A percentile compares a stretch with the other conserved stretches of the same genome.
These are phyloP conservation scores for Onychostoma macrolepis DNA, from an alignment of 2,113 vertebrate species.

Conservation along the genomic window DNA sequence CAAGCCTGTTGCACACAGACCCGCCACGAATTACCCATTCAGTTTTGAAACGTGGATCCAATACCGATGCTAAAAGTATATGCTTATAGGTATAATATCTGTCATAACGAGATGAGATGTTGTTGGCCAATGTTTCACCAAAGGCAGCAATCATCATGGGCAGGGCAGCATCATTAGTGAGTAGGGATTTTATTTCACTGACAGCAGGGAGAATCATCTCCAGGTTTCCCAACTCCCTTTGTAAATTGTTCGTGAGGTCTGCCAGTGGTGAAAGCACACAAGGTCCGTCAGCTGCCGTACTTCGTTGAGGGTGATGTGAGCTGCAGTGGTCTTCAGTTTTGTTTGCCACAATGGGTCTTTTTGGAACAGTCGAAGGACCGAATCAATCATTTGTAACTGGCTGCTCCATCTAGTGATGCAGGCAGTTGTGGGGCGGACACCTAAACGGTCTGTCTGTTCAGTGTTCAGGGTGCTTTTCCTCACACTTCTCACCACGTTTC, in stretches of 20 bases:
- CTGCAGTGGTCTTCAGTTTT: background rate
- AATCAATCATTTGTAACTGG: too few species aligned
- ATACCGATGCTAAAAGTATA: too few species aligned
- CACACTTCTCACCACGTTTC: too few species aligned
- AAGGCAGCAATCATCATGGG: too few species aligned
- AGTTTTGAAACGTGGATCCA: too few species aligned
- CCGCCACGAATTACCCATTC: too few species aligned
- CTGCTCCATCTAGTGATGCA: background rate
- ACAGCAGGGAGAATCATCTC: slow-evolving; percentile 5
- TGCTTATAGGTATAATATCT: background rate
- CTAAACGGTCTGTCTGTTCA: background rate
- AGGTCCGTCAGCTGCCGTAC: background rate
- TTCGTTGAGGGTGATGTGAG: background rate
- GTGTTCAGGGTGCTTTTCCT: too few species aligned
- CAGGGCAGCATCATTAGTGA: background rate
- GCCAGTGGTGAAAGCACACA: background rate
- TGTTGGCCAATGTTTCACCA: too few species aligned
- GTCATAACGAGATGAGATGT: too few species aligned
- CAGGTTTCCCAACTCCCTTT: background rate
- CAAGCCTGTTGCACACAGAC: too few species aligned
- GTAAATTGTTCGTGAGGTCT: background rate
- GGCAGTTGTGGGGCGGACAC: background rate
- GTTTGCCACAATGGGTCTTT: background rate
- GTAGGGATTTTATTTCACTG: background rate
- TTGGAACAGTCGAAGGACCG: too few species aligned